These are phyloP conservation scores for Euura saliciscinereae DNA, from an alignment of 1,140 invertebrate species.

Conservation along the genomic window DNA sequence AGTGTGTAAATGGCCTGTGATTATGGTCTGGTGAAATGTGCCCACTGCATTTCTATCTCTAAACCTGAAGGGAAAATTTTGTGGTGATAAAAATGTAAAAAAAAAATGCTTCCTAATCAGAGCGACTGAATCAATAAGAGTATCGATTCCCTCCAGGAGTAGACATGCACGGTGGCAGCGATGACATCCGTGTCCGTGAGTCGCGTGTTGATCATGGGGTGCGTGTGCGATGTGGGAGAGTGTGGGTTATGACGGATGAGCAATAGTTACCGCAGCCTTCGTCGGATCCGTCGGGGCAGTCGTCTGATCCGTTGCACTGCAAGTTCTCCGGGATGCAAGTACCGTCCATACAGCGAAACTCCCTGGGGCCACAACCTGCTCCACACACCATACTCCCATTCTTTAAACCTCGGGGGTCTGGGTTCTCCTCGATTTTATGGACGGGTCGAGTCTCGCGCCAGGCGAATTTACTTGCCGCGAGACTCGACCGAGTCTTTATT, in stretches of 20 bases:
- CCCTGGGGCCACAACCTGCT: constrained; percentile 62
- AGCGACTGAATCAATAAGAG: background rate
- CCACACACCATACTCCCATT: constrained; percentile 55
- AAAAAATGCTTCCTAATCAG: no score
- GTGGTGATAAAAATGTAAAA: no score
- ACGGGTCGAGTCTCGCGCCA: no score
- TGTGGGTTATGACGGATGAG: constrained; percentile 6
- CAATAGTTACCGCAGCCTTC: constrained; percentile 77
- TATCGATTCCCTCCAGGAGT: background rate
- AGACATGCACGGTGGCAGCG: background rate
- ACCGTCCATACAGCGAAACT: constrained; percentile 75
- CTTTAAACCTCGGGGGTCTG: constrained; percentile 22
- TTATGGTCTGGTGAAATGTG: no score
- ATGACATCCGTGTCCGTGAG: background rate
- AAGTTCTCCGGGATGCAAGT: constrained; percentile 66
- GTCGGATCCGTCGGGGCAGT: constrained; percentile 75
- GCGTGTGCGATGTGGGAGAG: background rate
- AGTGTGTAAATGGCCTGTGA: no score
- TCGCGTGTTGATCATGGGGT: background rate
- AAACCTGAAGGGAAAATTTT: no score
- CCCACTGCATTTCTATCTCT: no score
- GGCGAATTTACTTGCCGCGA: no score
- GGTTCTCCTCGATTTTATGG: no score
- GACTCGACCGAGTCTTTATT: background rate
- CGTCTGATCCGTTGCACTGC: constrained; percentile 70